These are phyloP conservation scores for Drosophila testacea DNA, from an alignment of 2,888 invertebrate genomes.

Conservation along the genomic window DNA sequence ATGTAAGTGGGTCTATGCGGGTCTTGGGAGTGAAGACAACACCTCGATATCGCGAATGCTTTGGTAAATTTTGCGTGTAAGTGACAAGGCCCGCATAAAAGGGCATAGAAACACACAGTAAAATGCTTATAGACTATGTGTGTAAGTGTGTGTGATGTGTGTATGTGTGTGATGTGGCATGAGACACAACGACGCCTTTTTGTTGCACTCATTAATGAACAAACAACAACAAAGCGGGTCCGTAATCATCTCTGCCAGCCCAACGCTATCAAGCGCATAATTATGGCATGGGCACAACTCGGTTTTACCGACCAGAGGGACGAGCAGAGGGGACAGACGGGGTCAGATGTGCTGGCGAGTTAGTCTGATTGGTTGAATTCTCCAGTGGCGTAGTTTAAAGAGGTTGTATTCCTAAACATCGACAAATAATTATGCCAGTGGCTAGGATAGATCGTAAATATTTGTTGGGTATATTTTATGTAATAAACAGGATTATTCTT, in stretches of 20 bases:
- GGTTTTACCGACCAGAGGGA: not conserved
- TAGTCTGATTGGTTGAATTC: slow-evolving; percentile 21
- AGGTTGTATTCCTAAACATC: slow-evolving; percentile 22
- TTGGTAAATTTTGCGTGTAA: slow-evolving; percentile 80
- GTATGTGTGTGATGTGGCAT: slow-evolving; percentile 30
- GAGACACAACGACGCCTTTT: slow-evolving; percentile 52
- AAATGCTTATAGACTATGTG: slow-evolving; percentile 52
- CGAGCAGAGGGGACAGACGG: not conserved
- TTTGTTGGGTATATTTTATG: not conserved
- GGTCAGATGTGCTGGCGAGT: slow-evolving; percentile 22
- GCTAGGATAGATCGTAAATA: not conserved
- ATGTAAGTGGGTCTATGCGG: slow-evolving; percentile 44
- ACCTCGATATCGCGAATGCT: slow-evolving; percentile 71
- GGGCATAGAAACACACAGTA: slow-evolving; percentile 52
- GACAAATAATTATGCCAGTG: slow-evolving; percentile 21
- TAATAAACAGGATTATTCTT: not conserved
- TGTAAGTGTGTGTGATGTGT: slow-evolving; percentile 30
- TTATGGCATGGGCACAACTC: slow-evolving; percentile 51
- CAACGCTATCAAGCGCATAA: slow-evolving; percentile 73
- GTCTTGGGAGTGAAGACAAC: slow-evolving; percentile 41
- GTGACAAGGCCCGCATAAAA: slow-evolving; percentile 75
- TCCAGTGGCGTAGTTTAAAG: slow-evolving; percentile 49
- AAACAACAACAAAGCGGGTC: slow-evolving; percentile 67
- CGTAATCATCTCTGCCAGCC: slow-evolving; percentile 71
- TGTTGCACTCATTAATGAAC: slow-evolving; percentile 78